Evolutionary conservation across 1,140 invertebrate species (phyloP), one percentile per base, ranked within the genome.

Genomic region (Solenopsis fugax): DNA sequence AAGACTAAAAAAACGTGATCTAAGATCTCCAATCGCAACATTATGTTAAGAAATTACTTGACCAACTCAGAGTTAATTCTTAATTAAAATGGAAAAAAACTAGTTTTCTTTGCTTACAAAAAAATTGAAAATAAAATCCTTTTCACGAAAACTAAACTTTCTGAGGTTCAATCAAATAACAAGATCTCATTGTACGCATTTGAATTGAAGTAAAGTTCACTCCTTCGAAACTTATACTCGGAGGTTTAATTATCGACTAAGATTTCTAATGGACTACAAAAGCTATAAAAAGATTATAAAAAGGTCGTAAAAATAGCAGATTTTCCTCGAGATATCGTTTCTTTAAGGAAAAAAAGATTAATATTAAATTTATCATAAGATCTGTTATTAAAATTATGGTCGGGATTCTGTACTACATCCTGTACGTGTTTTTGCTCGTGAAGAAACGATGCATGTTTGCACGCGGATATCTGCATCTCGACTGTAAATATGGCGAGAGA

Each of bases 391-490:
- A 82, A 73, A 73, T 73, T 48, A 60, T 37, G 21, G 6, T 60
- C 1, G 18, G 37, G 5, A 34, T 72, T 41, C 24, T 50, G 13
- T 24, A 41, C n/a, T 24, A 41, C n/a, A 21, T 16, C 3, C 45
- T 10, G 12, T 45, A 34, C 16, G 7, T 37, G 13, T 56, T 9
- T 67, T 45, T 67, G 69, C 34, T 60, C 86, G 34, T 50, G 56
- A 21, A 37, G 50, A 41, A 71, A 64, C 52, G 69, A 89, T 89
- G 84, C 76, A 89, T 89, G 84, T 89, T 89, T 89, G 71, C 82
- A 56, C 75, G 50, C n/a, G 84, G 85, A 71, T 89, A 89, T 89
- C 88, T 76, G 87, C 87, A 89, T 89, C 84, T 58, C 84, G 29
- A 75, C 37, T 72, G 88, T 76, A 89, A 89, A 89, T 89, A 89